These are phyloP conservation scores for Taenaris catops DNA, from an alignment of 2,888 invertebrate species.

Conservation along the genomic window DNA sequence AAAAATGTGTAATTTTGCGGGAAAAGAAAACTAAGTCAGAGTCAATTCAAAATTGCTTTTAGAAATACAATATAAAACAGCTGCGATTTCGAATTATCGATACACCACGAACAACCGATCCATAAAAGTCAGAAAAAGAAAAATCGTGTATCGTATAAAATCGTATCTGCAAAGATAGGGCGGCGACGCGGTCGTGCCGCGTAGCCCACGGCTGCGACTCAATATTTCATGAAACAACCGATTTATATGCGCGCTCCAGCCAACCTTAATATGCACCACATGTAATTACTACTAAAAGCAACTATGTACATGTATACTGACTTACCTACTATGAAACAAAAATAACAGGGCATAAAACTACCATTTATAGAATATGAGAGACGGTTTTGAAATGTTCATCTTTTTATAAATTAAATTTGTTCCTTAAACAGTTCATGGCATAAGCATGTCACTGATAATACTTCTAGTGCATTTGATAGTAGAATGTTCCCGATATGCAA, in stretches of 20 bases:
- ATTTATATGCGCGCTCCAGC: constrained; percentile 70
- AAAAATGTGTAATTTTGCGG: constrained; percentile 13
- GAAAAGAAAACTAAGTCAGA: constrained; percentile 11
- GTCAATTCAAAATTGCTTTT: constrained; percentile 18
- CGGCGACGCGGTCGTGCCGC: constrained; percentile 56
- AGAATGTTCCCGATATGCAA: too few relatives aligned
- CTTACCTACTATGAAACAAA: too few relatives aligned
- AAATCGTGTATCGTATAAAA: constrained; percentile 72
- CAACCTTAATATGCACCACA: constrained; percentile 65
- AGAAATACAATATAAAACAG: constrained; percentile 25
- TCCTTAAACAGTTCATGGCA: too few relatives aligned
- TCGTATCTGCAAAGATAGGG: constrained; percentile 70
- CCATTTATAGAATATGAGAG: too few relatives aligned
- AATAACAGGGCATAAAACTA: too few relatives aligned
- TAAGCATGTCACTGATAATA: too few relatives aligned
- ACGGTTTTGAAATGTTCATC: too few relatives aligned
- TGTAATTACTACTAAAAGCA: constrained; percentile 62
- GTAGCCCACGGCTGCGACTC: constrained; percentile 70
- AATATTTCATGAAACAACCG: constrained; percentile 75
- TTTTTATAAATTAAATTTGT: too few relatives aligned
- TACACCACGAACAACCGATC: constrained; percentile 70
- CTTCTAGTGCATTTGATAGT: too few relatives aligned
- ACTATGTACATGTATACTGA: background rate
- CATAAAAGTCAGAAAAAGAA: constrained; percentile 73
- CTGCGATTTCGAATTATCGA: constrained; percentile 69